Conservation (phyloP, 2,113 vertebrate species). For the Bucco capensis region DNA sequence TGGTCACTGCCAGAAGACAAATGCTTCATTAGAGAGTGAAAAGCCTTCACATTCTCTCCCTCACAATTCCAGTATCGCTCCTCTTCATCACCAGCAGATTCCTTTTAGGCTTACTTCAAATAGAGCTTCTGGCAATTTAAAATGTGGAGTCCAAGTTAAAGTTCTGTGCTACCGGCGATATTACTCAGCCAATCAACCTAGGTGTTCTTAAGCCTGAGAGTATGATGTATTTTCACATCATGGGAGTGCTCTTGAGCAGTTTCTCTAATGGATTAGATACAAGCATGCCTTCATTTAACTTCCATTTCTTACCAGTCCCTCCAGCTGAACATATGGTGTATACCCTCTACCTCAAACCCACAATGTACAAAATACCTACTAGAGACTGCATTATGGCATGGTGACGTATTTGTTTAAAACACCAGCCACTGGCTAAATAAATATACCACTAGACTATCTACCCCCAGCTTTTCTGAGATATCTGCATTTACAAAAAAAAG, state of each 20-base stretch:
- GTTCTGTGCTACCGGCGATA: not conserved
- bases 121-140: not conserved
- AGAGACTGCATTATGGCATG: not conserved
- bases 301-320: not conserved
- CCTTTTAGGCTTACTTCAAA: not conserved
- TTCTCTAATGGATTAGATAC: not conserved
- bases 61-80: not conserved
- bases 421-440: not conserved
- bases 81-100: not conserved
- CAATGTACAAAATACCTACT: not conserved
- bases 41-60: not conserved
- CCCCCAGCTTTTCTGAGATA: not conserved
- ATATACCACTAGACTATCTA: not conserved
- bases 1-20: not conserved
- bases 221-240: not conserved
- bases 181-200: not conserved
- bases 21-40: not conserved
- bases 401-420: not conserved
- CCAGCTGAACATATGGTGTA: not conserved
- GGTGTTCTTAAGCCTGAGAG: not conserved
- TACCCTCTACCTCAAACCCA: not conserved
- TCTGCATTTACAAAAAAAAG: not conserved
- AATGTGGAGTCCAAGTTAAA: not conserved
- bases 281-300: not conserved
- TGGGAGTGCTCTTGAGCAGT: not conserved